These are phyloP conservation scores for Labia minor DNA, from an alignment of 2,888 invertebrate species.

Conservation along the genomic window DNA sequence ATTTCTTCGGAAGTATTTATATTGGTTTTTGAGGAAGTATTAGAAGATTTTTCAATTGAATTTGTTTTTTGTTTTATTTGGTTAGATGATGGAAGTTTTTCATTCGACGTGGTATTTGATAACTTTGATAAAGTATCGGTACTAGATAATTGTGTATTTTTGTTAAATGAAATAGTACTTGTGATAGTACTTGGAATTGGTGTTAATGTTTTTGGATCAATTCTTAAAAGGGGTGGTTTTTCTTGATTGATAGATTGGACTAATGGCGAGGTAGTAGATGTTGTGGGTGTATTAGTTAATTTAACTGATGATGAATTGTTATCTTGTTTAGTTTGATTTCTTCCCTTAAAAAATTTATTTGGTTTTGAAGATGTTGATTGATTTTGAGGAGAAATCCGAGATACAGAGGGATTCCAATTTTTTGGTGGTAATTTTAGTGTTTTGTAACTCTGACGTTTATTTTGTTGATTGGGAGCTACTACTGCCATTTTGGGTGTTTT, in stretches of 20 bases:
- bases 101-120: no score
- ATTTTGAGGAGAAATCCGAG: conserved; percentile 31
- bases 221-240: not conserved
- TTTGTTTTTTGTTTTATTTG: no score
- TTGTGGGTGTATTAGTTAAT: not conserved
- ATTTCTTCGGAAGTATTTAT: no score
- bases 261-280: not conserved
- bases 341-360: not conserved
- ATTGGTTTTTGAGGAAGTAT: no score
- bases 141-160: not conserved
- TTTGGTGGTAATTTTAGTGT: conserved; percentile 48
- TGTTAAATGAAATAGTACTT: not conserved
- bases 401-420: conserved; percentile 49
- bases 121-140: no score
- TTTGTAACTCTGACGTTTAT: conserved; percentile 39
- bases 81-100: no score
- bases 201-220: not conserved
- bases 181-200: not conserved
- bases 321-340: not conserved
- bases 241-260: not conserved
- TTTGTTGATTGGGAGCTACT: not conserved
- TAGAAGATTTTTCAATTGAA: no score
- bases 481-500: not conserved
- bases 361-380: not conserved
- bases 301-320: not conserved